Evolutionary conservation across 1,140 invertebrate genomes (phyloP).

Genomic region (Caenorhabditis tropicalis): DNA sequence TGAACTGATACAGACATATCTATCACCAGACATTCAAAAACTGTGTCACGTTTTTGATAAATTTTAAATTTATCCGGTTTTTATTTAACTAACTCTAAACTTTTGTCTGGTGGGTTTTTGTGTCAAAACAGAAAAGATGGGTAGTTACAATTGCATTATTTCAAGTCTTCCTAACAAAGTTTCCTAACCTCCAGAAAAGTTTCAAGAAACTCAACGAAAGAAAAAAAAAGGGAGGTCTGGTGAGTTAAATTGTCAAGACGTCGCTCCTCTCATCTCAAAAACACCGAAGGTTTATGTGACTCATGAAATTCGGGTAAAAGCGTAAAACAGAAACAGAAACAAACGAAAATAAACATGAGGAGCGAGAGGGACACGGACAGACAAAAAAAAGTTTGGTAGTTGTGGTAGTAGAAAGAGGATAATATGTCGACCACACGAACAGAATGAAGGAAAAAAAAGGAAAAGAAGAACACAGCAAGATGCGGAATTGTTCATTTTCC

Average conservation of each 20-base stretch:
- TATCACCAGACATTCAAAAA: no score
- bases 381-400: conserved; percentile 8
- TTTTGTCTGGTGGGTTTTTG: no score
- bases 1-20: no score
- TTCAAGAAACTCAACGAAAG: background rate
- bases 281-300: background rate
- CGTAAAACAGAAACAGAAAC: background rate
- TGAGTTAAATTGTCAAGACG: background rate
- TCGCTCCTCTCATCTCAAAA: background rate
- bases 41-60: no score
- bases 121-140: no score
- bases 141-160: no score
- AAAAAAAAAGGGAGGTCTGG: background rate
- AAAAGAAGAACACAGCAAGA: conserved; percentile 36
- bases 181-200: background rate
- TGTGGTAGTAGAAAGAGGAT: background rate
- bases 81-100: no score
- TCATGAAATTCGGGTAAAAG: background rate
- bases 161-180: background rate
- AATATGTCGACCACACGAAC: conserved; percentile 4
- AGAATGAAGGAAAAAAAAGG: background rate
- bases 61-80: no score
- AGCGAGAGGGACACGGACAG: background rate
- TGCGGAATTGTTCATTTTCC: conserved; percentile 16
- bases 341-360: background rate